Evolutionary conservation across 1,140 invertebrate species (phyloP), one percentile per base, ranked within the genome.

Genomic region (Scaptomyza graminum): DNA sequence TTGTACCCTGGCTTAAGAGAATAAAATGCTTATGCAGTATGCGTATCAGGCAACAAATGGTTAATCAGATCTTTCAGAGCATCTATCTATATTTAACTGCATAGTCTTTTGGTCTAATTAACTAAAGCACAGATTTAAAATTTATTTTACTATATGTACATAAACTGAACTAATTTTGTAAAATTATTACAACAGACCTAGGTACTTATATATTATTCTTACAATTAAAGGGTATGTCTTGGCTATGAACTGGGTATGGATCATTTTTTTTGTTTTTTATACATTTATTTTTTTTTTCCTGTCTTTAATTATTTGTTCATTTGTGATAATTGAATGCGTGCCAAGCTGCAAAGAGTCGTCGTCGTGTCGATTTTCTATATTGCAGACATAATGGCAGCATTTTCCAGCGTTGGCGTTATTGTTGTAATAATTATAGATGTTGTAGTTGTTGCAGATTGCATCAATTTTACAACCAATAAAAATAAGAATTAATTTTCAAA

Each of bases 271-370:
- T 5, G 1, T 15, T 2, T 9, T 51, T n/a, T 65, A 5, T 46
- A 16, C 16, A 22, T 18, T 16, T 46, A 15, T 3, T 25, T 61
- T 13, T 41, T 49, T 54, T 64, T 16, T 46, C 39, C 62, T 49
- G 31, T 54, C 56, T 63, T 72, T 84, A 83, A 83, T 83, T 84
- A 83, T 83, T 83, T 75, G 84, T 83, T 83, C 79, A 83, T 59
- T 79, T 84, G 71, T 76, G 75, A 72, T 83, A 83, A 83, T 83
- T 83, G 76, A 84, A 83, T 83, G 79, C 80, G 80, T 84, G 80
- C 79, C 74, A 56, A 49, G 81, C 79, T 63, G 64, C 74, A 74
- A 47, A 74, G 15, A 47, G 51, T 18, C 34, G n/a, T 34, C 34
- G n/a, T 43, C 8, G 31, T 64, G 68, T 75, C 60, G 69, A 79